These are phyloP conservation scores for Unio pictorum DNA, from an alignment of 2,888 invertebrate genomes.

Conservation along the genomic window DNA sequence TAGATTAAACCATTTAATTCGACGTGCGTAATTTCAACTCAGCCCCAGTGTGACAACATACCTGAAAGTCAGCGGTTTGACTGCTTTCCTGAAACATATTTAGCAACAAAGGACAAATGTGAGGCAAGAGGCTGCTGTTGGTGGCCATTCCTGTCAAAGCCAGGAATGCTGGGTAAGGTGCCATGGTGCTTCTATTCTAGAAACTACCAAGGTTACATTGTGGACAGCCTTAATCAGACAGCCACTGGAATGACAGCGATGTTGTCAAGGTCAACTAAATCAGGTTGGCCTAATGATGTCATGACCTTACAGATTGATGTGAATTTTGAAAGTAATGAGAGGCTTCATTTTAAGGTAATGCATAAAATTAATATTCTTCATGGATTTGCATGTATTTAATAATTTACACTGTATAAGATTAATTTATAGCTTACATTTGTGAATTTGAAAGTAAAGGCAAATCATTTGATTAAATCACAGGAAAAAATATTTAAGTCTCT, in stretches of 20 bases:
- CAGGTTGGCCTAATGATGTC: constrained; percentile 47
- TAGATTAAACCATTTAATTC: too few relatives aligned
- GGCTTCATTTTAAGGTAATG: constrained; percentile 53
- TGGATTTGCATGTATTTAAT: background rate
- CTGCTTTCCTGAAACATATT: constrained; percentile 43
- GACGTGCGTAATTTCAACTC: background rate
- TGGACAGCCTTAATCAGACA: constrained; percentile 21
- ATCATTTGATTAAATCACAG: background rate
- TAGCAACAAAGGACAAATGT: constrained; percentile 32
- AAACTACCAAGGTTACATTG: constrained; percentile 40
- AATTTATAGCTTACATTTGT: background rate
- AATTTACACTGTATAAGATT: background rate
- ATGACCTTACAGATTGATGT: constrained; percentile 39
- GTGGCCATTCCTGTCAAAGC: constrained; percentile 6
- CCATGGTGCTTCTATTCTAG: constrained; percentile 51
- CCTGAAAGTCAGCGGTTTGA: constrained; percentile 34
- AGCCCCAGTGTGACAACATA: constrained; percentile 20
- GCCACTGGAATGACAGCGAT: constrained; percentile 25
- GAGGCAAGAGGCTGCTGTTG: constrained; percentile 50
- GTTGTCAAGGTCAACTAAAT: constrained; percentile 25
- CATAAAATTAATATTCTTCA: too few relatives aligned
- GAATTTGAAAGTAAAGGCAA: background rate
- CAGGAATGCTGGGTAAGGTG: constrained; percentile 20
- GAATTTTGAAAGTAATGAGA: constrained; percentile 36
- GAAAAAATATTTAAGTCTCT: too few relatives aligned